Base-by-base conservation (phyloP, 2,888 invertebrate genomes). In the Phania funesta region DNA sequence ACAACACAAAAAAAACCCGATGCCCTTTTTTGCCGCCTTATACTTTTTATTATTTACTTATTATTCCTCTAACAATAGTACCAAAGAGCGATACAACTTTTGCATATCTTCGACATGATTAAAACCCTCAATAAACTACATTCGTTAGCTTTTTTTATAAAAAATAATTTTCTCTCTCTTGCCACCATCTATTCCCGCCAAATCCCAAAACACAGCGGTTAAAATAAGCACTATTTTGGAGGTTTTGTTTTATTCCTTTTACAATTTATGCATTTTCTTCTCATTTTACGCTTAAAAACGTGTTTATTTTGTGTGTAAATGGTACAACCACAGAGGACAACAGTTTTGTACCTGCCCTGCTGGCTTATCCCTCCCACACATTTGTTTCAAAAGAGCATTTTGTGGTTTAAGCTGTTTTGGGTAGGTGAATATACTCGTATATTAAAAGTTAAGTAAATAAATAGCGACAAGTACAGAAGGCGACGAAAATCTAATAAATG, bases 331-430 rank as follows among this genome's bases (percentile, higher is more conserved):
- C 74, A 82, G 78, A 74, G 62, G 77, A 62, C 74, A 38, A 48
- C 24, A 56, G 56, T 38, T 70, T 48, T 24, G 64, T 71, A 62
- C 46, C 64, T 65, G 71, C 58, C 13, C 41, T 54, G 64, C 35
- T 35, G 20, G 26, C 54, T 79, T 67, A 68, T 29, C 65, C 24
- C 16, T 20, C 26, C 44, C 50, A 22, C 32, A 64, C 35, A 74
- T 68, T 73, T 77, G 50, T 68, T 56, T 48, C 52, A 67, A 80
- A 73, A 77, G 64, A 38, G 74, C 52, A 65, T 70, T 70, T 65
- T 70, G 74, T 58, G 73, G 67, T 77, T 73, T 68, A 62, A 50
- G 35, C 35, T 64, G 70, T 68, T 70, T 20, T 54, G 18, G 35
- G 11, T 29, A 79, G 71, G 24, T 67, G 44, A 35, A 50, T 44